Conservation (phyloP, 2,113 vertebrate genomes). For the Tragelaphus strepsiceros region DNA sequence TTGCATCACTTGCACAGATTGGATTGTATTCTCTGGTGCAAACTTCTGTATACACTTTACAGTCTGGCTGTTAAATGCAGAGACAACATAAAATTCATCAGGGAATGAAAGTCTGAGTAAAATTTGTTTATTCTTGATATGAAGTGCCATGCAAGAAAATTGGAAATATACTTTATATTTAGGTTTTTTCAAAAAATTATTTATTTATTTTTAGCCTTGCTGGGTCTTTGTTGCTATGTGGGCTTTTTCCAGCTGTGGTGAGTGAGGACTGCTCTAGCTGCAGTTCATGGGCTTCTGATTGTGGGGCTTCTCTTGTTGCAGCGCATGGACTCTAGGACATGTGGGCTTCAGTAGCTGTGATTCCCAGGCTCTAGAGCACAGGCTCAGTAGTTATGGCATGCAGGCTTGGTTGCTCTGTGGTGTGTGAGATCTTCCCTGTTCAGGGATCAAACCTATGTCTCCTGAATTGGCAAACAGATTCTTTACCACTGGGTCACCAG, state of each 20-base stretch:
- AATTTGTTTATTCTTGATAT: not conserved
- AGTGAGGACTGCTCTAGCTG: not conserved
- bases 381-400: rapidly evolving
- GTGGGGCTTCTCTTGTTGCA: not conserved
- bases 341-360: not conserved
- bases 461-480: not conserved
- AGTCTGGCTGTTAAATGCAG: not conserved
- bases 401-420: not conserved
- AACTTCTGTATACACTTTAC: rapidly evolving
- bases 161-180: not conserved
- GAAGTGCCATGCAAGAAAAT: not conserved
- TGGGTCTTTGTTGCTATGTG: not conserved
- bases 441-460: not conserved
- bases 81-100: not conserved
- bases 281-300: not conserved
- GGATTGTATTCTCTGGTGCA: not conserved
- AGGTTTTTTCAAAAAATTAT: not conserved
- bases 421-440: not conserved
- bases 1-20: not conserved
- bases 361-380: not conserved
- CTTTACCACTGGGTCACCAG: not conserved
- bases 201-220: not conserved
- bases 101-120: not conserved
- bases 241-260: not conserved
- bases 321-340: not conserved